Evolutionary conservation across 2,888 invertebrate genomes (phyloP).

Genomic region (Drosophila crucigera): DNA sequence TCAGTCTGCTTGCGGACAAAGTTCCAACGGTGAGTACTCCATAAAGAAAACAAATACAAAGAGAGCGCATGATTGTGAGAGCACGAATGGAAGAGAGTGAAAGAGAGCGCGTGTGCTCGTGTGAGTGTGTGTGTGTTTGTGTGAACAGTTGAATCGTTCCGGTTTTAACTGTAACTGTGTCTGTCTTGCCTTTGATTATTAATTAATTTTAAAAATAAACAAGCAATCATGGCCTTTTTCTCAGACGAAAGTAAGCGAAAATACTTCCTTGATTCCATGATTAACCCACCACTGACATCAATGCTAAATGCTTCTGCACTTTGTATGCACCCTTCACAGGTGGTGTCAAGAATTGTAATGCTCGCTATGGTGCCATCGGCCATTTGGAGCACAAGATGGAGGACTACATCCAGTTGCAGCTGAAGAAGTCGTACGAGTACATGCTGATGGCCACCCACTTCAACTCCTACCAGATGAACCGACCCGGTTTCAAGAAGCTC

Average conservation of each 20-base stretch:
- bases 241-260: conserved; percentile 78
- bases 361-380: conserved; percentile 77
- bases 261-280: conserved; percentile 38
- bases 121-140: conserved; percentile 15
- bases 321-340: conserved; percentile 30
- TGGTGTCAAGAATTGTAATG: conserved; percentile 66
- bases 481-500: conserved; percentile 91
- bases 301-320: conserved; percentile 8
- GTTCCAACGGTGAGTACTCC: conserved; percentile 70
- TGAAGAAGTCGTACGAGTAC: conserved; percentile 91
- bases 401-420: conserved; percentile 87
- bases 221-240: conserved; percentile 82
- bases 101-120: conserved; percentile 24
- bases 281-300: conserved; percentile 7
- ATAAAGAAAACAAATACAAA: conserved; percentile 1
- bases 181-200: conserved; percentile 51
- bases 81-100: conserved; percentile 35
- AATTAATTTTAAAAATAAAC: conserved; percentile 65
- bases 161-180: conserved; percentile 58
- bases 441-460: conserved; percentile 91
- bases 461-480: conserved; percentile 91
- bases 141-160: conserved; percentile 21
- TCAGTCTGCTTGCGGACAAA: conserved; percentile 36
- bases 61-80: conserved; percentile 36
- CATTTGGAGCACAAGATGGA: conserved; percentile 76